Base-by-base conservation (phyloP, 2,888 invertebrate genomes). In the Rhaphigaster nebulosa region DNA sequence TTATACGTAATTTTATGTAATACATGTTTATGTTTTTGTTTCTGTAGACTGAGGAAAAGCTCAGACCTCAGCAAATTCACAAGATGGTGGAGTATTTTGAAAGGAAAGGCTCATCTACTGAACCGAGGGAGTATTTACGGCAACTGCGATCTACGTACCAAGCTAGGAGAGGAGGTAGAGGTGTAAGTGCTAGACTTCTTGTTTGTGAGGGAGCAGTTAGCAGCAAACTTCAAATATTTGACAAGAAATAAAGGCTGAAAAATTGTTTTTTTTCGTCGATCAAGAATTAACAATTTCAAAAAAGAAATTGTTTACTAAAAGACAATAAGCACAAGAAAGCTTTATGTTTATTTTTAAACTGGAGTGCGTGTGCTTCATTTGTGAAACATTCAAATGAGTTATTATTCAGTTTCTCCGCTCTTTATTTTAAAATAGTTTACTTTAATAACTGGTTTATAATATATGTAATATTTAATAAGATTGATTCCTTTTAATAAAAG, bases 21-120 rank as follows among this genome's bases (percentile, higher is more conserved):
- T 76, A 76, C 10, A 76, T 38, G 1, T 38, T 76, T 76, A 8
- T 60, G 60, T 65, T 29, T 38, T 60, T 88, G 23, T 88, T n/a
- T 65, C 38, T 90, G 8, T 54, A 90, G 90, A 87, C 26, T 87
- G 87, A 90, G 34, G 87, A 90, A 88, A 87, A 65, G 52, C 95
- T 90, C 94, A 95, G 54, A 92, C 95, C 96, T 92, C 95, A 96
- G 92, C 95, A 96, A 93, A 97, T 97, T 92, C 96, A 97, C 88
- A 96, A 96, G 93, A 98, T 98, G 92, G 98, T 98, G 52, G 97
- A 98, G 93, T 98, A 98, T 94, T 98, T 98, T 94, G 98, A 98
- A 94, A 95, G 97, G 88, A 96, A 97, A 93, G 93, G 94, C 89
- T 93, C 93, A 20, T 93, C 93, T 6, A 87, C 87, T 18, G 91